These are phyloP conservation scores for Xenentodon cancila DNA, from an alignment of 2,797 vertebrate species.

Conservation along the genomic window DNA sequence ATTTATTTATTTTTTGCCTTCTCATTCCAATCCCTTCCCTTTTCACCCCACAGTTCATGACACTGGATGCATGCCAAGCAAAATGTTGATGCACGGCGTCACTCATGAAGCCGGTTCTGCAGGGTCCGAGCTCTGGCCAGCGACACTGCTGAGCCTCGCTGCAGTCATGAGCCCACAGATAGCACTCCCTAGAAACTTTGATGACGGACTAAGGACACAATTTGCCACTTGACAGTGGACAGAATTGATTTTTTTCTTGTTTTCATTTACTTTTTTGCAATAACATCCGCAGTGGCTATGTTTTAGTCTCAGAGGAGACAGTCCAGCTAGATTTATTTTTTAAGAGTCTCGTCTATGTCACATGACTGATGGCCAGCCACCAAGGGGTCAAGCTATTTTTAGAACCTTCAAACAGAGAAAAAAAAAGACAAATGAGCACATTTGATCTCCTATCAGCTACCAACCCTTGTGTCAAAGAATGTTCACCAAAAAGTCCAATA, in stretches of 20 bases:
- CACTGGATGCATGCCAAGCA: slow-evolving; percentile 74
- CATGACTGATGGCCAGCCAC: slow-evolving; percentile 46
- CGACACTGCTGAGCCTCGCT: slow-evolving; percentile 4
- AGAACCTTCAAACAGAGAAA: slow-evolving; percentile 46
- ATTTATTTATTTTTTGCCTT: neutral
- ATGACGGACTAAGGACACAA: no score
- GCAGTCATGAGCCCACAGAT: slow-evolving; percentile 37
- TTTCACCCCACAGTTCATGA: slow-evolving; percentile 69
- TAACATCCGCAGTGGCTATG: slow-evolving; percentile 20
- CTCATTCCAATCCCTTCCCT: slow-evolving; percentile 57
- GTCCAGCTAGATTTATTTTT: slow-evolving; percentile 51
- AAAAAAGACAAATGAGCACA: slow-evolving; percentile 31
- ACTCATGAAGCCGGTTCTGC: slow-evolving; percentile 48
- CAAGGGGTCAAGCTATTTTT: slow-evolving; percentile 62
- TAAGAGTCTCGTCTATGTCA: slow-evolving; percentile 40
- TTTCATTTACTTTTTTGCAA: slow-evolving; percentile 9
- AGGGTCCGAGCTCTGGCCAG: slow-evolving; percentile 26
- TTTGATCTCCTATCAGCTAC: slow-evolving; percentile 24
- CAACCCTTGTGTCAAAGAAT: slow-evolving; percentile 18
- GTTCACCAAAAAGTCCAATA: slow-evolving; percentile 29
- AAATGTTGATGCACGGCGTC: slow-evolving; percentile 72
- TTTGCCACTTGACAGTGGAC: neutral
- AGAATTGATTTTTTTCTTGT: slow-evolving; percentile 13
- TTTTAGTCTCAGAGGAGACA: slow-evolving; percentile 41
- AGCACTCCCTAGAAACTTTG: neutral